Percentiles rank a stretch among this genome's conserved stretches.
These are phyloP conservation scores for Accipiter minullus DNA, from an alignment of 2,797 vertebrate species.

Conservation along the genomic window DNA sequence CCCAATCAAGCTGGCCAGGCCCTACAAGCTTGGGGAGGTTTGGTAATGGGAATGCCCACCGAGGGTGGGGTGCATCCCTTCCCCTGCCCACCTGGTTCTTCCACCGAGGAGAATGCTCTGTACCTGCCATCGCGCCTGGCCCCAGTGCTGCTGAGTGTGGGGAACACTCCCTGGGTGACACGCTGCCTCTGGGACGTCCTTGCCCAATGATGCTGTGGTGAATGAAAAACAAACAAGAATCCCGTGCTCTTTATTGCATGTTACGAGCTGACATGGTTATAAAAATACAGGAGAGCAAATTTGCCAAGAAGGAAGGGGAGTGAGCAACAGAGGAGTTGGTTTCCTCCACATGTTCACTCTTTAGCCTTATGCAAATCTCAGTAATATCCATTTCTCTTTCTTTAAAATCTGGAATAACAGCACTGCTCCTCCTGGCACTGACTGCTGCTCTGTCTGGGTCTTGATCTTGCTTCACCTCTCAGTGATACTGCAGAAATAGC, in stretches of 20 bases:
- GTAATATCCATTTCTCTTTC: not conserved
- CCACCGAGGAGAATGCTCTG: not conserved
- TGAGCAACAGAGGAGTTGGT: not conserved
- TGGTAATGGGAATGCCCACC: not conserved
- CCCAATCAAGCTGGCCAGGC: not conserved
- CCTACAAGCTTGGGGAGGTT: not conserved
- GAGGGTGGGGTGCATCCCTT: not conserved
- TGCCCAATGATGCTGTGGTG: not conserved
- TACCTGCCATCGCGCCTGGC: not conserved
- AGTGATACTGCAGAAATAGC: rapidly evolving
- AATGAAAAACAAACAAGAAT: not conserved
- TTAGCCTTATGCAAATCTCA: not conserved
- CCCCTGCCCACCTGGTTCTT: not conserved
- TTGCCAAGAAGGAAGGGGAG: not conserved
- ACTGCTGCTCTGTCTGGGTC: not conserved
- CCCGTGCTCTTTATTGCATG: not conserved
- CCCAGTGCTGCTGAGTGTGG: not conserved
- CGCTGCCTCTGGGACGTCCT: not conserved
- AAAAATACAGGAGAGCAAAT: not conserved
- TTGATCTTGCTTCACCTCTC: not conserved
- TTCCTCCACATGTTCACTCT: not conserved
- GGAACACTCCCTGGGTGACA: not conserved
- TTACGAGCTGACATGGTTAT: not conserved
- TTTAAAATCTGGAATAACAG: not conserved
- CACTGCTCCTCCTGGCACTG: not conserved